phyloP scores from a whole-genome alignment of 92 coral and sea anemone genomes.

The Zoanthus sociatus region DNA sequence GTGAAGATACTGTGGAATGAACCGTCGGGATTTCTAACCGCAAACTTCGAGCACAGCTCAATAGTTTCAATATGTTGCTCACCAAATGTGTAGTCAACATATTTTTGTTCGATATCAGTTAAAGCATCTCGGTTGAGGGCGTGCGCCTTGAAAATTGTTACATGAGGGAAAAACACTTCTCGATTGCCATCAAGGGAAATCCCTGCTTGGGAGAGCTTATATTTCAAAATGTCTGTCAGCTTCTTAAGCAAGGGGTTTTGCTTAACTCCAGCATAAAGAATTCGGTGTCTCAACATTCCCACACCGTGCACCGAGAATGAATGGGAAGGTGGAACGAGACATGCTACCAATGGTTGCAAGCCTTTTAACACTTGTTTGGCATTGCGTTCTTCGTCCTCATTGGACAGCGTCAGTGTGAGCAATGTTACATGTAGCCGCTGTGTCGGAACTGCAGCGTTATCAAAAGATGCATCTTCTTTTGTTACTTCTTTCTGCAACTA shows the following conservation, averaged over 20 bases:
- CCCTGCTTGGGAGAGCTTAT: conserved; percentile 69
- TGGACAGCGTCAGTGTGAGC: conserved; percentile 69
- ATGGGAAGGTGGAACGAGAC: conserved; percentile 61
- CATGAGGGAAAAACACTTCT: conserved; percentile 73
- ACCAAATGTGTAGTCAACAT: conserved; percentile 64
- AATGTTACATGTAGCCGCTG: conserved; percentile 78
- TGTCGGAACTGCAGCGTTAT: conserved; percentile 45
- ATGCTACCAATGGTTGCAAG: conserved; percentile 70
- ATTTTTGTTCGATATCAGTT: conserved; percentile 47
- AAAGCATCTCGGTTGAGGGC: conserved; percentile 40
- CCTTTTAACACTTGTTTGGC: conserved; percentile 76
- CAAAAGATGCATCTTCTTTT: conserved; percentile 25
- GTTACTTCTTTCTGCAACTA: conserved; percentile 59
- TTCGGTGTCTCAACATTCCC: conserved; percentile 67
- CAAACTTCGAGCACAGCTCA: conserved; percentile 68
- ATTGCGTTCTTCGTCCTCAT: conserved; percentile 62
- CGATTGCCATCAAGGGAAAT: conserved; percentile 73
- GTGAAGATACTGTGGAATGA: conserved; percentile 58
- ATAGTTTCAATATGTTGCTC: conserved; percentile 57
- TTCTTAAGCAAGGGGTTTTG: conserved; percentile 55
- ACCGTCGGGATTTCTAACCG: conserved; percentile 68
- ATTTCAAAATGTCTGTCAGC: conserved; percentile 63
- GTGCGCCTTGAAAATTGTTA: conserved; percentile 60
- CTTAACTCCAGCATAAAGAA: conserved; percentile 65
- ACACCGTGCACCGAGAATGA: conserved; percentile 61